These are phyloP conservation scores for Microctonus aethiopoides DNA, from an alignment of 2,888 invertebrate genomes.

Conservation along the genomic window DNA sequence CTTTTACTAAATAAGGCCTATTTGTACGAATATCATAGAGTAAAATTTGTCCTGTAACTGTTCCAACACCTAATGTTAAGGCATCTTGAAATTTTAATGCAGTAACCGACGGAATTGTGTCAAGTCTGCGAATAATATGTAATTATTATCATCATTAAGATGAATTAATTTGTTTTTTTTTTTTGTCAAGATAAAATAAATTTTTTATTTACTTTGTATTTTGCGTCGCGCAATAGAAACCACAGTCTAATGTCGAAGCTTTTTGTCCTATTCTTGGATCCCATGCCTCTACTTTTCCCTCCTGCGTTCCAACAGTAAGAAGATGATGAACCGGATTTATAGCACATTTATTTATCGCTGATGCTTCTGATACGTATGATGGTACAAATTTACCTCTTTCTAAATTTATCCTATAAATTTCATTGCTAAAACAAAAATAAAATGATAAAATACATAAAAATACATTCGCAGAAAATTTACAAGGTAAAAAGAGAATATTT, in stretches of 20 bases:
- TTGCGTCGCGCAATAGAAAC: constrained; percentile 72
- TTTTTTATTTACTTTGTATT: constrained; percentile 69
- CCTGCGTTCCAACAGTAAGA: constrained; percentile 85
- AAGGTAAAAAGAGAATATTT: not conserved
- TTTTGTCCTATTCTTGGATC: constrained; percentile 86
- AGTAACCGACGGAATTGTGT: constrained; percentile 79
- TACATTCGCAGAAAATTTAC: not conserved
- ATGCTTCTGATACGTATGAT: constrained; percentile 81
- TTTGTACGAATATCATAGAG: constrained; percentile 94
- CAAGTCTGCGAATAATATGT: constrained; percentile 69
- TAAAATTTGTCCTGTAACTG: constrained; percentile 91
- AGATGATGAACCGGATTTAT: constrained; percentile 92
- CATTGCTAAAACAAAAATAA: constrained; percentile 70
- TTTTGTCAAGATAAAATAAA: not conserved
- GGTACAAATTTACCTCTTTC: constrained; percentile 95
- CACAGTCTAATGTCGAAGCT: constrained; percentile 88
- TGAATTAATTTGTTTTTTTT: not conserved
- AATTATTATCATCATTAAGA: constrained; percentile 18
- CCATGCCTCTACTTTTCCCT: constrained; percentile 96
- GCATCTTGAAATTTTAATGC: constrained; percentile 82
- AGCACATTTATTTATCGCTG: constrained; percentile 83
- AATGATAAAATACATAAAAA: not conserved
- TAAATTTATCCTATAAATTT: constrained; percentile 94
- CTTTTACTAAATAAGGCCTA: constrained; percentile 89
- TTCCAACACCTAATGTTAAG: constrained; percentile 88